phyloP scores from a whole-genome alignment of 1,140 invertebrate species.

The Bombus waltoni region DNA sequence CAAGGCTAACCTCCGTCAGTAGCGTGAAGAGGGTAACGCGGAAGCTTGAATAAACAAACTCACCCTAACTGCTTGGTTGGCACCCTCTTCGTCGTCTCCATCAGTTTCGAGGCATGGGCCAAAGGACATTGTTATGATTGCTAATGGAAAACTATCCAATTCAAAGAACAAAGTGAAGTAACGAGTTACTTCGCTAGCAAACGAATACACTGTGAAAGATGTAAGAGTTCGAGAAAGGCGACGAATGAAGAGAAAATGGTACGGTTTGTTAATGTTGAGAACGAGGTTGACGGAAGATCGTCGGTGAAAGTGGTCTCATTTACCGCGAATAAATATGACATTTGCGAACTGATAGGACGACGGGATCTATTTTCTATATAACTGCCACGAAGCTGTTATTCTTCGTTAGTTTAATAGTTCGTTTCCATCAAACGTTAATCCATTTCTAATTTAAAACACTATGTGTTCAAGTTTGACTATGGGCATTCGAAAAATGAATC shows the following conservation, averaged over 20 bases:
- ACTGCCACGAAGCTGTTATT: background rate
- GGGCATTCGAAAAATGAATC: background rate
- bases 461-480: background rate
- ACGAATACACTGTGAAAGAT: constrained; percentile 64
- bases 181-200: constrained; percentile 74
- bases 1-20: constrained; percentile 69
- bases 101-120: constrained; percentile 68
- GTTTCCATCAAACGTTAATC: background rate
- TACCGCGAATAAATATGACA: constrained; percentile 28
- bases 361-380: background rate
- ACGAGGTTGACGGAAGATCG: constrained; percentile 58
- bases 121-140: constrained; percentile 81
- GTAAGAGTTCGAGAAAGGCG: constrained; percentile 54
- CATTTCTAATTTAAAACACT: background rate
- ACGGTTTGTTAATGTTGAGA: constrained; percentile 74
- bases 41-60: constrained; percentile 78
- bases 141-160: constrained; percentile 82
- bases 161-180: constrained; percentile 81
- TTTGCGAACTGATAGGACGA: background rate
- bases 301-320: constrained; percentile 55
- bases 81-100: constrained; percentile 68
- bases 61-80: constrained; percentile 58
- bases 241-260: constrained; percentile 66
- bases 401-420: background rate
- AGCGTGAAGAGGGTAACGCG: constrained; percentile 68